A percentile compares a stretch with the other conserved stretches of the same genome.
Conservation (phyloP, 2,888 invertebrate species). For the Limenitis camilla region DNA sequence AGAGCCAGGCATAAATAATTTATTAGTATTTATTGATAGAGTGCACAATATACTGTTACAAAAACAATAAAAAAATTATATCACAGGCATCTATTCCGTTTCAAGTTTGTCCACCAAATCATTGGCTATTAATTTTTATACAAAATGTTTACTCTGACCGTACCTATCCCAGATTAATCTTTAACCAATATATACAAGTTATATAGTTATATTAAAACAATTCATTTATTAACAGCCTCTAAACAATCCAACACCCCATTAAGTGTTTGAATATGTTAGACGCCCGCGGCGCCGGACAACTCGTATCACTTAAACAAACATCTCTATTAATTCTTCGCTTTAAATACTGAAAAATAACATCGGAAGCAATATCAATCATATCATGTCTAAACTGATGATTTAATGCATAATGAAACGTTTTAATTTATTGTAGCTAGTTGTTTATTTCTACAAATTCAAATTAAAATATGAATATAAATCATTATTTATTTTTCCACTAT, state of each 20-base stretch:
- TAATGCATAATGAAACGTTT: too few species aligned
- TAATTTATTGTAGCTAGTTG: neutral
- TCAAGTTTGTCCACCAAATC: too few species aligned
- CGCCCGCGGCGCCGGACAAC: constrained; percentile 53
- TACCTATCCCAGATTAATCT: too few species aligned
- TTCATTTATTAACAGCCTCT: constrained; percentile 17
- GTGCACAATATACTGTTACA: too few species aligned
- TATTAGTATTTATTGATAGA: too few species aligned
- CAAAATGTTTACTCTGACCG: too few species aligned
- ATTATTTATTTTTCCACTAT: too few species aligned
- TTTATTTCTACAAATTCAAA: neutral
- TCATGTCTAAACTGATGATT: constrained; percentile 34
- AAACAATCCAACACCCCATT: constrained; percentile 56
- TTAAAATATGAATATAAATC: too few species aligned
- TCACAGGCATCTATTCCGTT: too few species aligned
- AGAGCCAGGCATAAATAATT: too few species aligned
- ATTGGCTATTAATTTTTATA: too few species aligned
- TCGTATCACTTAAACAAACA: constrained; percentile 62
- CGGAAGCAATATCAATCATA: constrained; percentile 59
- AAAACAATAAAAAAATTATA: too few species aligned
- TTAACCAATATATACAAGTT: neutral
- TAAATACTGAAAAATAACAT: constrained; percentile 44
- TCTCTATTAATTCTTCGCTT: constrained; percentile 59
- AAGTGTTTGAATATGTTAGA: constrained; percentile 43
- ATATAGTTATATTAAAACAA: neutral